Conservation (phyloP, 2,113 vertebrate genomes). For the Sclerurus mexicanus region DNA sequence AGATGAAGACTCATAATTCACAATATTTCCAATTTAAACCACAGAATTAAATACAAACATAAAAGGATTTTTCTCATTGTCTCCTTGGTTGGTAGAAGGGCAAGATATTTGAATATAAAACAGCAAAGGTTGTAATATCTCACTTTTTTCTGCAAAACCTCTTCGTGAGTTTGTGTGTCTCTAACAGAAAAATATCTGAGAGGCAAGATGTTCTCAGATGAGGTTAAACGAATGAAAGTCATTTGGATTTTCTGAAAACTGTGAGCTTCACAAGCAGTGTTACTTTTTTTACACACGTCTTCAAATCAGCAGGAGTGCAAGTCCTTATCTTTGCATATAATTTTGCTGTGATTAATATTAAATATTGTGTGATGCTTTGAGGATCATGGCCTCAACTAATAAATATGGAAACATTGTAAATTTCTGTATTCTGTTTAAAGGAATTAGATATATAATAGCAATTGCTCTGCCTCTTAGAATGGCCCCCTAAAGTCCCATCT, state of each 20-base stretch:
- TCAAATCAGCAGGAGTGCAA: not conserved
- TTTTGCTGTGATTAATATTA: not conserved
- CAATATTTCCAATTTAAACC: not conserved
- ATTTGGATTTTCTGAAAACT: not conserved
- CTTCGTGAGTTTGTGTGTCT: not conserved
- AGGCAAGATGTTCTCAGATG: not conserved
- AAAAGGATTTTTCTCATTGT: constrained; percentile 10
- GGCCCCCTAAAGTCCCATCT: not conserved
- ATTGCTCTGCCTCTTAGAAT: not conserved
- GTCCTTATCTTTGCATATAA: not conserved
- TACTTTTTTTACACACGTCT: not conserved
- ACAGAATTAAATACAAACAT: constrained; percentile 38
- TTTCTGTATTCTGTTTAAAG: not conserved
- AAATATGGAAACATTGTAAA: not conserved
- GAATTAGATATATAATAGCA: not conserved
- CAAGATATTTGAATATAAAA: constrained; percentile 3
- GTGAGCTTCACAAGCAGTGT: not conserved
- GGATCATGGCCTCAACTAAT: not conserved
- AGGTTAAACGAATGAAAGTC: not conserved
- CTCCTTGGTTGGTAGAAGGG: not conserved
- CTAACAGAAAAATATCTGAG: not conserved
- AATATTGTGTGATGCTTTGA: not conserved
- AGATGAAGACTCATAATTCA: constrained; percentile 1
- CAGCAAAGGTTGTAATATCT: not conserved
- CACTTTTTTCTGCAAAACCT: not conserved